Conservation (phyloP, 2,113 vertebrate species). For the Puntigrus tetrazona region DNA sequence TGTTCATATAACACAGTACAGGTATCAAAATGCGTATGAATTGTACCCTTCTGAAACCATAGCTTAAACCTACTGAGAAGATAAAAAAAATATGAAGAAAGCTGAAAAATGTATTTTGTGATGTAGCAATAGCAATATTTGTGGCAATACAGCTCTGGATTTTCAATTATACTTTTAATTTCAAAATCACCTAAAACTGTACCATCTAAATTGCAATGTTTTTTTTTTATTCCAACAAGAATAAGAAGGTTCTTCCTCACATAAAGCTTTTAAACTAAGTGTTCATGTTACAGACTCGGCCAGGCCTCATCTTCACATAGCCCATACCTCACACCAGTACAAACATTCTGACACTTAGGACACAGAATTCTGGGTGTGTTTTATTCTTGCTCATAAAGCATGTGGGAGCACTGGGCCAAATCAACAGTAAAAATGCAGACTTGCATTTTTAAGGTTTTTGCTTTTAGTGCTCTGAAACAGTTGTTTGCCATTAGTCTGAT, state of each 20-base stretch:
- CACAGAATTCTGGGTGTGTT: not conserved
- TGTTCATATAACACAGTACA: constrained; percentile 6
- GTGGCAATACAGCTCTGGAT: not conserved
- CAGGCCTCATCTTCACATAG: not conserved
- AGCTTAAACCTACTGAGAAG: not conserved
- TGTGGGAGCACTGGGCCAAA: not conserved
- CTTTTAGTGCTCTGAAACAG: not conserved
- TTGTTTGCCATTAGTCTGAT: not conserved
- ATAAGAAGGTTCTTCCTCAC: not conserved
- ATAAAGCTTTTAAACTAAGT: not conserved
- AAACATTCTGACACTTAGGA: constrained; percentile 12
- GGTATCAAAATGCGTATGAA: not conserved
- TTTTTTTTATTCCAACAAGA: not conserved
- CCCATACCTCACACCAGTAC: not conserved
- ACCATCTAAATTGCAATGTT: not conserved
- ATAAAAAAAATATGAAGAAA: not conserved
- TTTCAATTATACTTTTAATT: not conserved
- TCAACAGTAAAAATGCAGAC: constrained; percentile 1
- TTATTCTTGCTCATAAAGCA: not conserved
- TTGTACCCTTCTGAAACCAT: not conserved
- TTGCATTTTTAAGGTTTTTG: not conserved
- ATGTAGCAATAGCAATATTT: not conserved
- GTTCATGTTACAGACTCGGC: not conserved
- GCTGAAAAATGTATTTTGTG: not conserved
- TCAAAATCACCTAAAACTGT: not conserved